phyloP scores from a whole-genome alignment of 2,888 invertebrate species.

The Rhagium mordax region DNA sequence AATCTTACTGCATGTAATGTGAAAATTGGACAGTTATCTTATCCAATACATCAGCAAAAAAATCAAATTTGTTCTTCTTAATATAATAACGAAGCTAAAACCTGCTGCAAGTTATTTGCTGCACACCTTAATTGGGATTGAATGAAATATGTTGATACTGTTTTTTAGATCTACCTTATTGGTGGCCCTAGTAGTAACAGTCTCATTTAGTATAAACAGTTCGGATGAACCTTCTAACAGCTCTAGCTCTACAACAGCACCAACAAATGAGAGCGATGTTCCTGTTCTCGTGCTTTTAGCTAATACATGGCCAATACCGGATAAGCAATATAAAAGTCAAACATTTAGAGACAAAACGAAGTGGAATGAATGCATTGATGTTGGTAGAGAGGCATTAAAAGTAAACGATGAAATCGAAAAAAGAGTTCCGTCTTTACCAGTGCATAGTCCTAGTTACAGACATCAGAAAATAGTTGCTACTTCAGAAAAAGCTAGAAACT shows the following conservation, averaged over 20 bases:
- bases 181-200: constrained; percentile 50
- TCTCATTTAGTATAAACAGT: constrained; percentile 50
- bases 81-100: too few species aligned
- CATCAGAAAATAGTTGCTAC: constrained; percentile 83
- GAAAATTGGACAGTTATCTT: too few species aligned
- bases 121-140: too few species aligned
- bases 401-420: constrained; percentile 74
- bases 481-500: constrained; percentile 73
- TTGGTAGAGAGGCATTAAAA: constrained; percentile 73
- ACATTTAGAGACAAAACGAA: constrained; percentile 33
- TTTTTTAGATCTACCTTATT: constrained; percentile 57
- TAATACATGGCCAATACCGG: constrained; percentile 52
- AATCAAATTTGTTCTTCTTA: too few species aligned
- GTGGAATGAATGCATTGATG: constrained; percentile 60
- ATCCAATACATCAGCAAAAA: too few species aligned
- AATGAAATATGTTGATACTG: too few species aligned
- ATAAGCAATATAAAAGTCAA: constrained; percentile 41
- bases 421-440: constrained; percentile 69
- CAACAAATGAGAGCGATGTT: constrained; percentile 29
- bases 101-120: too few species aligned
- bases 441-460: constrained; percentile 77
- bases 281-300: constrained; percentile 48
- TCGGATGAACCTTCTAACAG: constrained; percentile 35
- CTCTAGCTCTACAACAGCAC: constrained; percentile 39
- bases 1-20: too few species aligned